phyloP scores from a whole-genome alignment of 2,797 vertebrate species.

The Betta splendens region DNA sequence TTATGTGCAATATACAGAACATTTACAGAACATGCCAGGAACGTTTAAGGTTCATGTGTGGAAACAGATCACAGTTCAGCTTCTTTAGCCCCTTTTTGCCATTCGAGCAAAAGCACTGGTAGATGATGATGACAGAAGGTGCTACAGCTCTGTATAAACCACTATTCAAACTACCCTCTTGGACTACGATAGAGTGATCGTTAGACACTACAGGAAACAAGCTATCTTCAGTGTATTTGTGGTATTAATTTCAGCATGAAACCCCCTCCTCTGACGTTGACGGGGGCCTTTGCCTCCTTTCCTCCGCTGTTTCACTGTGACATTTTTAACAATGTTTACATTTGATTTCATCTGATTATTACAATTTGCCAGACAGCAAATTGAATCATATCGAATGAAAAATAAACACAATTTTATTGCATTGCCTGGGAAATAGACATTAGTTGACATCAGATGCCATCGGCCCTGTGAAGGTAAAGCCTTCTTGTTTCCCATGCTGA shows the following conservation, averaged over 20 bases:
- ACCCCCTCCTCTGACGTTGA: constrained; percentile 20
- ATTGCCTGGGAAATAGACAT: constrained; percentile 27
- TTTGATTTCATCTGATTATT: constrained; percentile 56
- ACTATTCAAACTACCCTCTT: too few species aligned
- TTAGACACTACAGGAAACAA: constrained; percentile 28
- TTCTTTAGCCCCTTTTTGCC: too few species aligned
- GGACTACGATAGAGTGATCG: constrained; percentile 15
- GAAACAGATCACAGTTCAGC: too few species aligned
- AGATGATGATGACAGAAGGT: too few species aligned
- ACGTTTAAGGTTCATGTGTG: too few species aligned
- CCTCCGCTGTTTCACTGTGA: constrained; percentile 27
- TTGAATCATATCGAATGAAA: constrained; percentile 61
- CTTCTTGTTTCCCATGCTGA: constrained; percentile 21
- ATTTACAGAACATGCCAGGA: background rate
- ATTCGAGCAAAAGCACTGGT: too few species aligned
- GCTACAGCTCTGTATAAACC: too few species aligned
- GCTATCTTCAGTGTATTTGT: background rate
- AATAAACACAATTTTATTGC: constrained; percentile 49
- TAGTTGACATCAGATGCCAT: constrained; percentile 18
- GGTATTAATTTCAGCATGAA: too few species aligned
- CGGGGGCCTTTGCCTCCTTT: background rate
- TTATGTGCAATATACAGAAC: too few species aligned
- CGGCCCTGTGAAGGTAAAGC: background rate
- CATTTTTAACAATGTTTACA: constrained; percentile 65
- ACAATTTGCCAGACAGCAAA: constrained; percentile 59